These are phyloP conservation scores for Calypte anna DNA, from an alignment of 2,113 vertebrate species.

Conservation along the genomic window DNA sequence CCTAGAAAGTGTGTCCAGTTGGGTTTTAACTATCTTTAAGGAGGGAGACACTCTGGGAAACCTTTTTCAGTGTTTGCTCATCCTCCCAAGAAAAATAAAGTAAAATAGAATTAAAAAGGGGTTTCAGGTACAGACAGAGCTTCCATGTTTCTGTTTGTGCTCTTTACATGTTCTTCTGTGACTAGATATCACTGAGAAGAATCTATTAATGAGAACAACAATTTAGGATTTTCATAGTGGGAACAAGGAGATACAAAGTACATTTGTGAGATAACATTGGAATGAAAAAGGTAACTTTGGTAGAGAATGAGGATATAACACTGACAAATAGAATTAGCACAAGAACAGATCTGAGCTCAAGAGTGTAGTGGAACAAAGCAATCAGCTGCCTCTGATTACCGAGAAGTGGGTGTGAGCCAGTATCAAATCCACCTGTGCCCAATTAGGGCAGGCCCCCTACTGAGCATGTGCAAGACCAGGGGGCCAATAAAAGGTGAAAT, in stretches of 20 bases:
- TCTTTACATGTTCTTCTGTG: not conserved
- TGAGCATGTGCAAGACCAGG: too few relatives aligned
- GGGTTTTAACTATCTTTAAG: not conserved
- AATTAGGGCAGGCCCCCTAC: too few relatives aligned
- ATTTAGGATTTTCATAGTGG: not conserved
- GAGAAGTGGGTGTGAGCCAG: too few relatives aligned
- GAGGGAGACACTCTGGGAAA: not conserved
- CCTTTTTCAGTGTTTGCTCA: not conserved
- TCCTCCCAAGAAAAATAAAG: too few relatives aligned
- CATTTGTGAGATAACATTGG: not conserved
- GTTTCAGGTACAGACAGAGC: not conserved
- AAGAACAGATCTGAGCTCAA: not conserved
- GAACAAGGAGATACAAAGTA: not conserved
- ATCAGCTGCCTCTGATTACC: too few relatives aligned
- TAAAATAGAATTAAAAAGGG: too few relatives aligned
- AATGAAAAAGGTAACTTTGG: not conserved
- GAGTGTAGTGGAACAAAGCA: too few relatives aligned
- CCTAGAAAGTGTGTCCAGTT: not conserved
- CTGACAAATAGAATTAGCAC: not conserved
- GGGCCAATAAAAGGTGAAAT: too few relatives aligned
- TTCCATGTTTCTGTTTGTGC: not conserved
- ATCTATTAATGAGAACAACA: not conserved
- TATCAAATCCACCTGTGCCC: too few relatives aligned
- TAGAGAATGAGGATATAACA: not conserved
- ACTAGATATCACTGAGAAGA: not conserved